Base-by-base conservation (phyloP, 2,113 vertebrate species). In the Delphinus delphis region DNA sequence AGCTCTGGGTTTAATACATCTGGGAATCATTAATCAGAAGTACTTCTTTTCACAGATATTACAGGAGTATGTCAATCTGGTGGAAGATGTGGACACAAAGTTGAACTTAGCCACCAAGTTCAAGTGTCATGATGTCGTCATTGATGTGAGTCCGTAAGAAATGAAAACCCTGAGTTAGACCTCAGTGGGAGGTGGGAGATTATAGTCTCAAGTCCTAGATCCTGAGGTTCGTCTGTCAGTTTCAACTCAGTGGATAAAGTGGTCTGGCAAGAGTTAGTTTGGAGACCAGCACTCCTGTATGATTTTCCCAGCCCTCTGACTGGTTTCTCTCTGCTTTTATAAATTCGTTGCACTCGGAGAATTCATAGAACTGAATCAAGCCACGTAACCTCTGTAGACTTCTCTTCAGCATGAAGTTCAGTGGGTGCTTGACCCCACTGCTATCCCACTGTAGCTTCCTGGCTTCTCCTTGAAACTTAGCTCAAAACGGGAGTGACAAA, bases 111-210 rank as follows among this genome's bases (percentile, higher is more conserved):
- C 99, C 62, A 99, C 99, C 87, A 99, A 99, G 96, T 99, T 99
- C 97, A 99, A 99, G 97, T 99, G 99, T 97, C 99, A 99, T 50
- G 99, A 99, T 97, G 99, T 99, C 60, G 98, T 99, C 97, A 99
- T 99, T 97, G 99, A 99, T 91, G 99, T 99, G 98, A 99, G 99
- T 97, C 31, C 71, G 8, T 58, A 77, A 47, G 58, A 82, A 89
- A 71, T 58, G 53, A 92, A n/a, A 65, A 33, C 74, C 28, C 83
- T 15, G 53, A 0, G 0, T 87, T 74, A 80, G 58, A 73, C 50
- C 53, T 86, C 15, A 58, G 33, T 80, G 63, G 68, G 26, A 53
- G 63, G 36, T 90, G 28, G 47, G 41, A 18, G 50, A 23, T 83
- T 74, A 25, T 23, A 15, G 21, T 36, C 20, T 17, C 21, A 58